These are phyloP conservation scores for Notodonta ziczac DNA, from an alignment of 2,888 invertebrate species.

Conservation along the genomic window DNA sequence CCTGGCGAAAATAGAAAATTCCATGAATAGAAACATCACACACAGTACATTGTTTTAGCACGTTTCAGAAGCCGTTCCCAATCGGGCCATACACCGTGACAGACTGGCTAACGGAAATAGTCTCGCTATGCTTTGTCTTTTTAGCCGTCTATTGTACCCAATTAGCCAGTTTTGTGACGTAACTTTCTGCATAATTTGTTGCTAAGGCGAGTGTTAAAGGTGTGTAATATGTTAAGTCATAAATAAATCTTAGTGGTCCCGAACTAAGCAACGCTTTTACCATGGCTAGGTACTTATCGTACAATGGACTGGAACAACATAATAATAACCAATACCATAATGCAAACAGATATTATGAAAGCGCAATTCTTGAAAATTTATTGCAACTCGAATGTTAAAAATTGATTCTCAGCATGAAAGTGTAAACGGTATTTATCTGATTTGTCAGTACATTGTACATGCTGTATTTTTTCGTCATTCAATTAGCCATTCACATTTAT, in stretches of 20 bases:
- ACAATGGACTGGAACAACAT: too few relatives aligned
- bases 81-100: slow-evolving; percentile 1
- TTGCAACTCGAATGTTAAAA: not conserved
- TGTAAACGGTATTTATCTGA: slow-evolving; percentile 8
- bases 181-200: not conserved
- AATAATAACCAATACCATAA: too few relatives aligned
- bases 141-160: not conserved
- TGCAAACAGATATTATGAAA: too few relatives aligned
- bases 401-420: slow-evolving; percentile 12
- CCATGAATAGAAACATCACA: slow-evolving; percentile 12
- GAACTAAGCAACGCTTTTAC: too few relatives aligned
- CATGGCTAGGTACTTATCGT: too few relatives aligned
- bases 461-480: slow-evolving; percentile 16
- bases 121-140: not conserved
- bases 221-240: too few relatives aligned
- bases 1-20: slow-evolving; percentile 9
- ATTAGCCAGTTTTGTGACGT: not conserved
- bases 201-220: not conserved
- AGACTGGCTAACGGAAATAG: slow-evolving; percentile 4
- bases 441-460: slow-evolving; percentile 16
- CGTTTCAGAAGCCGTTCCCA: slow-evolving; percentile 7
- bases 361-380: not conserved
- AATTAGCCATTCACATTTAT: slow-evolving; percentile 19
- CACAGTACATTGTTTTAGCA: slow-evolving; percentile 12
- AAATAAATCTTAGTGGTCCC: too few relatives aligned